A percentile compares a stretch with the other conserved stretches of the same genome.
Evolutionary conservation across 2,113 vertebrate genomes (phyloP).

Genomic region (Myrmophylax atrothorax): DNA sequence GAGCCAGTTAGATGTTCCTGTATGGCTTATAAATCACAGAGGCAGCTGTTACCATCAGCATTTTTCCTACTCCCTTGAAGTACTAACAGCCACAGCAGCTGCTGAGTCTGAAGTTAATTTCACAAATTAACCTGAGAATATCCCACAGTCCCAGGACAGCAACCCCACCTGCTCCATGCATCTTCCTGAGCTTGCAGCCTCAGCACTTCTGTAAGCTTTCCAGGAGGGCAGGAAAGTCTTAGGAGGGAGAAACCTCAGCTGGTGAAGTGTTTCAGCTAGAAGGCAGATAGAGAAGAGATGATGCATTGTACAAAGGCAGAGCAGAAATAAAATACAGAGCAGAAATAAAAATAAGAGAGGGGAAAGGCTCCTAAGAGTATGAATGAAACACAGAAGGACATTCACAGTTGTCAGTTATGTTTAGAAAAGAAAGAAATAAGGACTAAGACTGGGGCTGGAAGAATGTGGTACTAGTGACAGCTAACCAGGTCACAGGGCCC

Average conservation of each 20-base stretch:
- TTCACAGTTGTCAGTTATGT: not conserved
- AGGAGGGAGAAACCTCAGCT: not conserved
- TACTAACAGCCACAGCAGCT: not conserved
- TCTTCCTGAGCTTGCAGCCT: not conserved
- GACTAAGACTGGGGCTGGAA: not conserved
- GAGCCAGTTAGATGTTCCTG: not conserved
- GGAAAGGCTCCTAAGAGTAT: not conserved
- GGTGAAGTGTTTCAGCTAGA: not conserved
- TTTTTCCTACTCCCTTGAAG: constrained; percentile 53
- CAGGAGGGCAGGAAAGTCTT: not conserved
- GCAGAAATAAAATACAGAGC: not conserved
- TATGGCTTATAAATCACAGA: constrained; percentile 46
- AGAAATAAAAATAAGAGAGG: not conserved
- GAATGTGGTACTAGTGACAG: not conserved
- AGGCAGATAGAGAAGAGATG: not conserved
- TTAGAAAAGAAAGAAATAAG: not conserved
- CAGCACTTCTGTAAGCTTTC: constrained; percentile 32
- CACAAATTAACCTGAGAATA: constrained; percentile 55
- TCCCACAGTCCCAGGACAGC: constrained; percentile 15
- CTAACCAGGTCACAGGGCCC: not conserved
- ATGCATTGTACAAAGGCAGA: not conserved
- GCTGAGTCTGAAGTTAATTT: constrained; percentile 62
- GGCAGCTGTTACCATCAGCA: constrained; percentile 54
- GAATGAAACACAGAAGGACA: not conserved
- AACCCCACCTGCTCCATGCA: not conserved